Evolutionary conservation across 2,888 invertebrate species (phyloP), one percentile per base, ranked within the genome.

Genomic region (Meandrusa payeni): DNA sequence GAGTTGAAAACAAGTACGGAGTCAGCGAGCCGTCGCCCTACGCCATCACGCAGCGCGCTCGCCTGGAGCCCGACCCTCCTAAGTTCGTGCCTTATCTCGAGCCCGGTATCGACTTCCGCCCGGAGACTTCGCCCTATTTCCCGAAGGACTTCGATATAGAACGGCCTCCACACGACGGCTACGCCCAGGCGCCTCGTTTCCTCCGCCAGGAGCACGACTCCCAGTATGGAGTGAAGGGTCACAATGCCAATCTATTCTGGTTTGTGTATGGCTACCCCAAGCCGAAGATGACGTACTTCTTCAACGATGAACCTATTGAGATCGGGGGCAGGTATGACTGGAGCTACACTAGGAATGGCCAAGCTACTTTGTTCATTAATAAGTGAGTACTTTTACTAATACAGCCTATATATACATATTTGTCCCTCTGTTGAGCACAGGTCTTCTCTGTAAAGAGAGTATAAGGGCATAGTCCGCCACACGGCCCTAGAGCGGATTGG

Each of bases 221-320:
- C 0, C 95, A 97, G 60, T 98, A 97, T 71, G 98, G 97, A 0
- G 94, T 97, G 4, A 96, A 97, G 70, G 95, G 95, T 13, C 96
- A 97, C 71, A 96, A 96, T 57, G 93, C 93, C 7, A 96, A 94
- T 66, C 86, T 99, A 41, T 95, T 95, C 81, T 96, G 98, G 94
- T 97, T 95, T 76, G 95, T 98, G 6, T 96, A 97, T 69, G 98
- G 98, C 0, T 97, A 97, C 80, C 99, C 99, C 0, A 97, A 97
- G 73, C 99, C 99, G 1, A 94, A 93, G 71, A 94, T 98, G 91
- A 91, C 91, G 2, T 98, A 95, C 86, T 94, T 92, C 70, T 96
- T 95, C 82, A 94, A 97, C 62, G 96, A 95, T 54, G 91, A 94
- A 61, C 88, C 92, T 0, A 92, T 97, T 37, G 94, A 95, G 58